Evolutionary conservation across 1,140 invertebrate species (phyloP).

Genomic region (Tigriopus japonicus): DNA sequence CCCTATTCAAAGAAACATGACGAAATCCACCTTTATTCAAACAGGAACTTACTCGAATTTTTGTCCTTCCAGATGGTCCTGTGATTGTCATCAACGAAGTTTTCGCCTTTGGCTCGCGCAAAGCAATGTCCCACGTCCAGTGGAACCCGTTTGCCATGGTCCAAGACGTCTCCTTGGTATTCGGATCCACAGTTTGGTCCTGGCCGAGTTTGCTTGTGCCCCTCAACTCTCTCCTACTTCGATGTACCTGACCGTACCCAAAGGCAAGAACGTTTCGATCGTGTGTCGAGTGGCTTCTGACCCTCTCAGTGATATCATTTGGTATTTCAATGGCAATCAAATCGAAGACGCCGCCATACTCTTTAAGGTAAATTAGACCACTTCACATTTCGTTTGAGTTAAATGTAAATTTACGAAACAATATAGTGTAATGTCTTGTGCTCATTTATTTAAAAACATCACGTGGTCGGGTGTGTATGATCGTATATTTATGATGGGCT

Average conservation of each 20-base stretch:
- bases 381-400: too few species aligned
- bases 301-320: not conserved
- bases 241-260: slow-evolving; percentile 6
- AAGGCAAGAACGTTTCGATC: slow-evolving; percentile 10
- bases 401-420: too few species aligned
- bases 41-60: not conserved
- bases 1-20: too few species aligned
- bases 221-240: slow-evolving; percentile 11
- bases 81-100: slow-evolving; percentile 2
- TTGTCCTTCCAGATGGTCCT: not conserved
- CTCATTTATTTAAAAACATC: too few species aligned
- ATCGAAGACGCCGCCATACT: not conserved
- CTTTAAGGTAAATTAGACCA: too few species aligned
- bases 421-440: too few species aligned
- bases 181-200: not conserved
- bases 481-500: too few species aligned
- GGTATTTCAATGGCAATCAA: slow-evolving; percentile 3
- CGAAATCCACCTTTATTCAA: not conserved
- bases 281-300: not conserved
- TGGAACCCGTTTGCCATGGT: not conserved
- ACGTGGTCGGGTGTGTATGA: too few species aligned
- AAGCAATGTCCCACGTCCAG: slow-evolving; percentile 2
- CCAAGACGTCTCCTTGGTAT: not conserved
- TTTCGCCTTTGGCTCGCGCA: slow-evolving; percentile 4
- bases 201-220: slow-evolving; percentile 6